Base-by-base conservation (phyloP, 2,888 invertebrate species). In the Spisula subtruncata region DNA sequence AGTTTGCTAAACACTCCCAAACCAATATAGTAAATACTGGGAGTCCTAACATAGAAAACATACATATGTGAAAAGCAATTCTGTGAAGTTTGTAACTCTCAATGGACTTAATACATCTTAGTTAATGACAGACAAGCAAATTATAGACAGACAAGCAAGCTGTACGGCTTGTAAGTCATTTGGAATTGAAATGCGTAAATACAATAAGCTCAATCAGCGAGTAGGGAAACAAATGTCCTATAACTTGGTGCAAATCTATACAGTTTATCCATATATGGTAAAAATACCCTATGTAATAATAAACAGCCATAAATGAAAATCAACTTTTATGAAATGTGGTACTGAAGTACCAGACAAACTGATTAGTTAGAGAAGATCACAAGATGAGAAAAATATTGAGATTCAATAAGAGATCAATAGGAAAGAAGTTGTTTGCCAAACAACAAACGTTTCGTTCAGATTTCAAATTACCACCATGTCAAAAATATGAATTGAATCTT, bases 401-500 rank as follows among this genome's bases (percentile, higher is more conserved):
- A 75, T 35, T 75, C 75, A 75, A 75, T 75, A 32, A 75, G 16
- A 6, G 75, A 75, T 75, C 75, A 75, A 75, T 75, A 75, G 6
- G 18, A 75, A 16, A 6, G 18, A 75, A 75, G 10, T 75, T 32
- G 75, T 20, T 32, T 18, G 75, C 75, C 75, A 75, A 75, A 0
- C 1, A 75, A 75, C 75, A 35, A 75, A 35, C 75, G 32, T 32
- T 32, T 75, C 32, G 75, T 75, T 35, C 75, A 35, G 35, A 71
- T 71, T 71, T 71, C 71, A 32, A 71, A 71, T 71, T 71, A 71
- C 71, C 71, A 75, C 75, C 75, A 32, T 75, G 75, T 75, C 75
- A 75, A 75, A 66, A 75, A 75, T 75, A 75, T 75, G 75, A 75
- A 75, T 75, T 75, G 75, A 75, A 75, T 75, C 75, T 75, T 75